These are phyloP conservation scores for Lacanobia wlatinum DNA, from an alignment of 2,888 invertebrate species.

Conservation along the genomic window DNA sequence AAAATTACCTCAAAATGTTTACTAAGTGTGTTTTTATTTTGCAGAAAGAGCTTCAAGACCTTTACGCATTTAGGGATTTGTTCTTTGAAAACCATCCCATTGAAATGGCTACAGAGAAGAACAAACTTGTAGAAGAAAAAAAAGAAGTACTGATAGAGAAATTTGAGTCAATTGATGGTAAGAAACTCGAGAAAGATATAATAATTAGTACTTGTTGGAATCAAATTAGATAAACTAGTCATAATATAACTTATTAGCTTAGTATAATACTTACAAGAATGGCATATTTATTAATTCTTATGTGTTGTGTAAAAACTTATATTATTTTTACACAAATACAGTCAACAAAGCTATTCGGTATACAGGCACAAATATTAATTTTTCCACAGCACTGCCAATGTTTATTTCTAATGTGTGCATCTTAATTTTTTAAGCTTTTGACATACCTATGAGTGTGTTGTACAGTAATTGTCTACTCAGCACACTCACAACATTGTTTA, in stretches of 20 bases:
- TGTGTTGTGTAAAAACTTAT: neutral
- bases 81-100: slow-evolving; percentile 94
- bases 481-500: too few relatives aligned
- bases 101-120: slow-evolving; percentile 93
- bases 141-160: slow-evolving; percentile 91
- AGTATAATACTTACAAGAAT: neutral
- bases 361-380: too few relatives aligned
- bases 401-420: too few relatives aligned
- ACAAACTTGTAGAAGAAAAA: slow-evolving; percentile 91
- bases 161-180: slow-evolving; percentile 93
- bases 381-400: too few relatives aligned
- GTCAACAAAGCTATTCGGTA: too few relatives aligned
- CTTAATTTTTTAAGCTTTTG: too few relatives aligned
- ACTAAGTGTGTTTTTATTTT: slow-evolving; percentile 65
- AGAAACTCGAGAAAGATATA: slow-evolving; percentile 34
- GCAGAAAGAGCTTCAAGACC: slow-evolving; percentile 92
- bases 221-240: neutral
- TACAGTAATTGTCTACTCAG: too few relatives aligned
- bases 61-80: slow-evolving; percentile 94
- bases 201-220: neutral
- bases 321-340: too few relatives aligned
- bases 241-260: neutral
- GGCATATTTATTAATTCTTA: neutral
- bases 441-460: too few relatives aligned
- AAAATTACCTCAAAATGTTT: neutral